Conservation (phyloP, 2,113 vertebrate genomes). For the Nerophis ophidion region DNA sequence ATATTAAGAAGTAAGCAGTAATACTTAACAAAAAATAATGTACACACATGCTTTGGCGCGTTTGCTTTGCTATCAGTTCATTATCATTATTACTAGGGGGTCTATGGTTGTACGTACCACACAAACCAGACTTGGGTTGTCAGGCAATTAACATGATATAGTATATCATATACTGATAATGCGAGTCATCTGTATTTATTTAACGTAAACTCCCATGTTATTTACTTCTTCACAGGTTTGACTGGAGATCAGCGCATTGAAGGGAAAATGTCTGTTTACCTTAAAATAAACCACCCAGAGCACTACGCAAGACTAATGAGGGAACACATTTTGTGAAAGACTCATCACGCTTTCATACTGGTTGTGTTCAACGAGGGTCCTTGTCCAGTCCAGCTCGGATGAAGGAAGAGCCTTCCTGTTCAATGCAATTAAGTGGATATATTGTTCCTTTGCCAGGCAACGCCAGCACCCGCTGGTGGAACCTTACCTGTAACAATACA, state of each 20-base stretch:
- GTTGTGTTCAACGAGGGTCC: conserved; percentile 1
- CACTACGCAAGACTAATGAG: conserved; percentile 71
- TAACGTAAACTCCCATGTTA: background rate
- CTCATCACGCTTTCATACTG: background rate
- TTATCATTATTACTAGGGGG: no score
- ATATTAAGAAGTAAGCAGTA: no score
- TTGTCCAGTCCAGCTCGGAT: background rate
- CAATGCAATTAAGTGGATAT: background rate
- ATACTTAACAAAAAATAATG: no score
- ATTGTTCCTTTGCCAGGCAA: conserved; percentile 3
- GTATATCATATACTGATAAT: no score
- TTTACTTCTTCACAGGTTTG: conserved; percentile 53
- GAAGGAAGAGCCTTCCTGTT: conserved; percentile 5
- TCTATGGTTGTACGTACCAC: no score
- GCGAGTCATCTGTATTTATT: no score
- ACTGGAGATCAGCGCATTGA: conserved; percentile 59
- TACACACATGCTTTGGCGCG: no score
- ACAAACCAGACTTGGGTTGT: no score
- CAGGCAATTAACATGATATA: no score
- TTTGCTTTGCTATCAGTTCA: no score
- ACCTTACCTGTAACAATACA: conserved; percentile 6
- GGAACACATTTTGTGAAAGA: conserved; percentile 48
- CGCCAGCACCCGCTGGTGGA: background rate
- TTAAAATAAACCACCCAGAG: conserved; percentile 70
- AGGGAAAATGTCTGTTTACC: conserved; percentile 80